These are phyloP conservation scores for Drosophila nigricruria DNA, from an alignment of 2,888 invertebrate species.

Conservation along the genomic window DNA sequence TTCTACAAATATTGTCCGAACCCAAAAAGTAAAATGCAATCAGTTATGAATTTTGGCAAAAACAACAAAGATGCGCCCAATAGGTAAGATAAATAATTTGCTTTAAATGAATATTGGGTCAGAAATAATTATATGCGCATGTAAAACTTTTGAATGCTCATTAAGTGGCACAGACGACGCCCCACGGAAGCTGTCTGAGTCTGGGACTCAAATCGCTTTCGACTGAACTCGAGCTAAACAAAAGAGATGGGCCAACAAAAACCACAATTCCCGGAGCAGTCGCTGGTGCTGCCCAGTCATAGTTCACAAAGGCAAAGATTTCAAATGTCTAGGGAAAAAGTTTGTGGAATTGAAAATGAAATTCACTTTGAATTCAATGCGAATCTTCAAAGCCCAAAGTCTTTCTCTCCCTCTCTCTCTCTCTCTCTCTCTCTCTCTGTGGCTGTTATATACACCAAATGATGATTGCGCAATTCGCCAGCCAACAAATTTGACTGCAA, in stretches of 20 bases:
- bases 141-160: conserved; percentile 46
- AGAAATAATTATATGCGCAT: conserved; percentile 64
- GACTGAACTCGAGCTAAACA: conserved; percentile 48
- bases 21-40: conserved; percentile 50
- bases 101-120: conserved; percentile 66
- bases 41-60: conserved; percentile 34
- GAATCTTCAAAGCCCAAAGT: conserved; percentile 59
- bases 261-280: conserved; percentile 29
- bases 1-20: conserved; percentile 40
- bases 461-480: conserved; percentile 64
- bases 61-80: conserved; percentile 16
- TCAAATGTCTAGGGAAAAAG: conserved; percentile 33
- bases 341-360: conserved; percentile 65
- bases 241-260: conserved; percentile 28
- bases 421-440: conserved; percentile 33
- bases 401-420: conserved; percentile 40
- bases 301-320: conserved; percentile 64
- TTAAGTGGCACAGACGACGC: conserved; percentile 54
- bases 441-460: conserved; percentile 15
- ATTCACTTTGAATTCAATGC: conserved; percentile 82
- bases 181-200: conserved; percentile 70
- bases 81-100: conserved; percentile 19
- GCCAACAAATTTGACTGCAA: conserved; percentile 56
- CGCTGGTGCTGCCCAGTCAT: conserved; percentile 69
- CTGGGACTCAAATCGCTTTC: conserved; percentile 46